Evolutionary conservation across 2,888 invertebrate species (phyloP).

Genomic region (Heterodera filipjevi): DNA sequence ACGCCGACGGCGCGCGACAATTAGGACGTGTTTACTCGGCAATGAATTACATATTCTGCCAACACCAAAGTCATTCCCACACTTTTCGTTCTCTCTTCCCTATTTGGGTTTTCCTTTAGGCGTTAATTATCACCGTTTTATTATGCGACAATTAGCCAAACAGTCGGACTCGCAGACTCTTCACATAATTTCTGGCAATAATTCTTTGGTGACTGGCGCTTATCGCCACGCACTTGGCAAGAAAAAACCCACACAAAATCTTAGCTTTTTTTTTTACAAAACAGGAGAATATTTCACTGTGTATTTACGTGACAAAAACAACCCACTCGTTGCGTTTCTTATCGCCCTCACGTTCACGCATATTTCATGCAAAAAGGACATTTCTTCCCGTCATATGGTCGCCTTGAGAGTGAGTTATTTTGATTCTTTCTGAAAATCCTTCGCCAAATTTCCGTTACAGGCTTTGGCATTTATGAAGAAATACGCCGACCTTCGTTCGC

Average conservation of each 20-base stretch:
- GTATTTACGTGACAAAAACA: constrained; percentile 48
- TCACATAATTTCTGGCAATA: constrained; percentile 62
- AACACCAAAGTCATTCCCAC: constrained; percentile 48
- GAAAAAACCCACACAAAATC: neutral
- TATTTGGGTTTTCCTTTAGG: constrained; percentile 20
- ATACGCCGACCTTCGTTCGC: constrained; percentile 48
- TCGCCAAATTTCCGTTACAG: constrained; percentile 43
- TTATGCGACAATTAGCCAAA: constrained; percentile 58
- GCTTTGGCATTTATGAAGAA: constrained; percentile 58
- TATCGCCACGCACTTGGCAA: constrained; percentile 54
- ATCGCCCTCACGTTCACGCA: constrained; percentile 61
- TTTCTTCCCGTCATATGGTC: constrained; percentile 58
- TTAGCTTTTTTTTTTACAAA: neutral
- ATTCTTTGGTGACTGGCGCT: constrained; percentile 62
- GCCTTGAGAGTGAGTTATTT: constrained; percentile 46
- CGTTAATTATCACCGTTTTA: constrained; percentile 59
- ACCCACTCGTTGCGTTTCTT: constrained; percentile 56
- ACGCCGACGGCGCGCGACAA: constrained; percentile 33
- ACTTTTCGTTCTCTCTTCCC: too few species aligned
- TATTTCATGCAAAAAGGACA: constrained; percentile 63
- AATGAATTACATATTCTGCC: constrained; percentile 62
- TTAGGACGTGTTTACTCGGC: constrained; percentile 53
- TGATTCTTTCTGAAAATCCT: neutral
- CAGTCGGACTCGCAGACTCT: constrained; percentile 55
- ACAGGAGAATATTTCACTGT: constrained; percentile 59